Evolutionary conservation across 2,797 vertebrate species (phyloP), one percentile per base, ranked within the genome.

Genomic region (Meriones psammophilus): DNA sequence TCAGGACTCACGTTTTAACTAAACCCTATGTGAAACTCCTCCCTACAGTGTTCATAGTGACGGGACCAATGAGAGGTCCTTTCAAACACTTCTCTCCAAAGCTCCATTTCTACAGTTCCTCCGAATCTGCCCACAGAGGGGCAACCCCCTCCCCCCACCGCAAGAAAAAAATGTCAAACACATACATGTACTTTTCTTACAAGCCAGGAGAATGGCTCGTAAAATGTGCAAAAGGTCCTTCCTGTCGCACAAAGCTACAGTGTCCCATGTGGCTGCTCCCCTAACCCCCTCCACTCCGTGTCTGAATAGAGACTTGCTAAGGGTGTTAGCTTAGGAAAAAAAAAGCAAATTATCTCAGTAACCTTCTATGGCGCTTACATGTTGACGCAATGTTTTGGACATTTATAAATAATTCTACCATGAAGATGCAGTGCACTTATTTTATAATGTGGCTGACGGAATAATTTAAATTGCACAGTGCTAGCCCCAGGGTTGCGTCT

Each of bases 341-440:
- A 68, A 92, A 66, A 77, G 1, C 8, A 85, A 89, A 94, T 15
- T 26, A 81, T 87, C 30, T 83, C 56, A 69, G 71, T 39, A 68
- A 74, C 71, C 77, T 77, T 80, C 39, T 89, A 69, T 36, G 91
- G 2, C 80, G n/a, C 12, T 88, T 68, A 81, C 18, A 76, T 58
- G 28, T 46, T 85, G 26, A 87, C 79, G 91, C 33, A 13, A 60
- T 68, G 78, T 79, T 95, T 95, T 89, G 39, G n/a, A 62, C 58
- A 73, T 26, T 50, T 46, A 58, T 15, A 94, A 28, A 64, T 73
- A 73, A 94, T 76, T 64, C 46, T 66, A 74, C 79, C 86, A 94
- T 18, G 69, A 92, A 94, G 91, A 84, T 89, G 33, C 66, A 91
- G 33, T 91, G 87, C n/a, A 89, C 56, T 66, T 96, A 80, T 93